Evolutionary conservation across 2,888 invertebrate genomes (phyloP), one percentile per base, ranked within the genome.

Genomic region (Yponomeuta plumbellus): DNA sequence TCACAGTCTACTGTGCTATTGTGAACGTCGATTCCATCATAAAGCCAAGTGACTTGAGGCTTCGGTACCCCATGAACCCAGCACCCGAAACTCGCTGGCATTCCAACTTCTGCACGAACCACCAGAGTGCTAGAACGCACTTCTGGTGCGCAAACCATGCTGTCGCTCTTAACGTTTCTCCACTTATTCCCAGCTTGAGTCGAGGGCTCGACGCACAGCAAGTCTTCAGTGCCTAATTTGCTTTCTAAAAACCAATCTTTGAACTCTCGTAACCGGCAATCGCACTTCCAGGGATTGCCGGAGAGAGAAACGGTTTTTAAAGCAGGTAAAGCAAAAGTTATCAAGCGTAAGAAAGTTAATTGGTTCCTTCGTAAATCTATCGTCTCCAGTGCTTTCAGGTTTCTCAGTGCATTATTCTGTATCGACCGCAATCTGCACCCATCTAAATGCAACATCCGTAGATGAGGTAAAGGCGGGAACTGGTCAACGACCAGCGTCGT

Each of bases 201-300:
- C 5, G 92, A 87, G 1, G 97, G 97, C 65, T 94, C 94, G 17
- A 93, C 93, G 76, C 96, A 96, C 65, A 93, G 91, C 72, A 97
- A 92, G 59, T 96, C 93, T 70, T 94, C 93, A 13, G 96, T 95
- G 69, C 95, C 94, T 66, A 97, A 91, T 74, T 96, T 96, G 75
- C 94, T 95, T 66, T 94, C 92, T 66, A 97, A 92, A 79, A 97
- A 94, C 97, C 97, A 97, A 73, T 94, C 94, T 68, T 97, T 94
- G 75, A 97, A 96, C 68, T 95, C 95, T 66, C 97, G 93, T 68
- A 98, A 85, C 71, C 95, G 94, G 83, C 98, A 98, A 81, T 98
- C 97, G 82, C 98, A 98, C 76, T 93, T 93, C 97, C 97, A 98
- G 6, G 96, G 97, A 83, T 98, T 98, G 40, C 95, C 95, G 71